Evolutionary conservation across 2,888 invertebrate genomes (phyloP), one percentile per base, ranked within the genome.

Genomic region (Drosophila anomelani): DNA sequence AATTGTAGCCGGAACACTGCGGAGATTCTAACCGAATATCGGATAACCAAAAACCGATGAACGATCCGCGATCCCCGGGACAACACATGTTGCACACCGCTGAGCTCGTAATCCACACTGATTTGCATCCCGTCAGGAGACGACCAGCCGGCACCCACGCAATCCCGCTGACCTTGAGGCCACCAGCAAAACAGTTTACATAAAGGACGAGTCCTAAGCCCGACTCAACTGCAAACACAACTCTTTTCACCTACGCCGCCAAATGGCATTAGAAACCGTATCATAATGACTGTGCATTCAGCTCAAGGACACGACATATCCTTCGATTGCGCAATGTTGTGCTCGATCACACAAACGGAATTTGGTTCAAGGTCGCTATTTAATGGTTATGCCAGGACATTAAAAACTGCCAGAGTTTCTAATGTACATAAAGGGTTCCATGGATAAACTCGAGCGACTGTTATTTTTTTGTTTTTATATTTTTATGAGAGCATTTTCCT

Each of bases 231-330:
- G n/a, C n/a, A 43, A 29, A 49, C 49, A 69, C 55, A 89, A 88
- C 86, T 89, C 89, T 89, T 87, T 81, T 63, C 63, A 60, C 2
- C 47, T 29, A 38, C 17, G 13, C 26, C 29, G 36, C 53, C 7
- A 69, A 88, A 88, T 80, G 75, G 44, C 46, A 64, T 79, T 85
- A 82, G 90, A 82, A 88, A 88, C 62, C 79, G 62, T 49, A 39
- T 49, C 51, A 36, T 56, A 44, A 43, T 38, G 43, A 46, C 36
- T n/a, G 8, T 23, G 43, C 64, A 32, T 26, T 41, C 10, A 39
- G 49, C 70, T 79, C 89, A 90, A 89, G 91, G 91, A 81, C 78
- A 82, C 34, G 20, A 41, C 46, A 9, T 20, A 68, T 63, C 62
- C 71, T 39, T 61, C 41, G 46, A 49, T 73, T 77, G 51, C 60